Evolutionary conservation across 2,113 vertebrate species (phyloP), one percentile per base, ranked within the genome.

Genomic region (Neoarius graeffei): DNA sequence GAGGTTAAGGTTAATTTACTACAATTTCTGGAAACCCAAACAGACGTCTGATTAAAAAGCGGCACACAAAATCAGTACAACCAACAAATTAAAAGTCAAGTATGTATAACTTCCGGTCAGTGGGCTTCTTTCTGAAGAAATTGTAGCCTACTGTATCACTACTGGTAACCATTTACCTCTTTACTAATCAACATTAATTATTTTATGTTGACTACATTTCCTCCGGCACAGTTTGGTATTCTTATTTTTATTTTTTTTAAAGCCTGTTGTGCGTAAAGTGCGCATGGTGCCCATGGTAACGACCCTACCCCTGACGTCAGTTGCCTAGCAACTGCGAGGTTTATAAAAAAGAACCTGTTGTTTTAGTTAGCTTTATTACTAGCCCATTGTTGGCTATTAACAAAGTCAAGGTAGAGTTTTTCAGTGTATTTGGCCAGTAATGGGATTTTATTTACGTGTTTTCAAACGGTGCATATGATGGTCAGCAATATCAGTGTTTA

Each of bases 211-310:
- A 27, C 25, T 66, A 66, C 25, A 19, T 35, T 35, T 48, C 35
- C 35, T 74, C 11, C 9, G 5, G 35, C 7, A 42, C 66, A 11
- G n/a, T 67, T 69, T 30, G 9, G 0, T 66, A 23, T 8, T n/a
- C 4, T 64, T 64, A 48, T 76, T 76, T 19, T 76, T 30, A 50
- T 9, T 17, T 11, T 77, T 52, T 25, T 30, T 42, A 27, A 76
- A 52, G 50, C 25, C 13, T 67, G 56, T 13, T 69, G 50, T 25
- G 25, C 82, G 15, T 62, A 48, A 87, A 86, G 56, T 30, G 50
- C 52, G 19, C 66, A 35, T 30, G 42, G 35, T 87, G 13, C 60
- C 92, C 90, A 91, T 88, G 87, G 86, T 56, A 91, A 93, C 92
- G 8, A 48, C 35, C 17, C 20, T 90, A 86, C 91, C 90, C 79